A percentile compares a stretch with the other conserved stretches of the same genome.
Conservation (phyloP, 1,140 invertebrate species). For the Drosophila watanabei region DNA sequence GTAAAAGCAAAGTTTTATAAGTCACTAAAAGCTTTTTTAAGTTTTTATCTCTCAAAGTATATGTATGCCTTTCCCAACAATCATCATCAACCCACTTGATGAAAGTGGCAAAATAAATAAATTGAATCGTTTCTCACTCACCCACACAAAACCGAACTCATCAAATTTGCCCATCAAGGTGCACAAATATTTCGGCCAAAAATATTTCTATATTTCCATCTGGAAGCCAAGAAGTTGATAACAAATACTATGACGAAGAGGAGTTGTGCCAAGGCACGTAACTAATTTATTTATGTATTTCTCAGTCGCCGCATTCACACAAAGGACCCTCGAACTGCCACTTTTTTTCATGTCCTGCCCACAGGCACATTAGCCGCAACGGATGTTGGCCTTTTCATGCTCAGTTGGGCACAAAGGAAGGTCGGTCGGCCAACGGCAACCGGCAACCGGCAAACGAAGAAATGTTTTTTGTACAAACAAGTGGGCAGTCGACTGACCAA, state of each 20-base stretch:
- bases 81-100: not conserved
- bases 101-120: conserved; percentile 10
- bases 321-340: conserved; percentile 50
- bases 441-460: conserved; percentile 13
- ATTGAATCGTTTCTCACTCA: conserved; percentile 14
- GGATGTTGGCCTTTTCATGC: conserved; percentile 82
- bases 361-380: conserved; percentile 79
- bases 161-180: conserved; percentile 45
- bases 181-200: conserved; percentile 25
- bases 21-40: not conserved
- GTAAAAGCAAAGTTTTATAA: not conserved
- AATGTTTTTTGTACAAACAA: conserved; percentile 54
- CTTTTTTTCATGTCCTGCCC: conserved; percentile 59
- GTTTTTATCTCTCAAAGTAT: too few species aligned
- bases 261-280: conserved; percentile 55
- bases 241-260: conserved; percentile 12
- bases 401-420: conserved; percentile 56
- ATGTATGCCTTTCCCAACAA: not conserved
- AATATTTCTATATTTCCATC: conserved; percentile 41
- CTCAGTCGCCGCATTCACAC: conserved; percentile 59
- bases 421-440: conserved; percentile 12
- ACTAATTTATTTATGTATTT: conserved; percentile 82
- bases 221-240: conserved; percentile 27
- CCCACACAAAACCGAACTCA: conserved; percentile 11
- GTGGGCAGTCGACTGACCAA: conserved; percentile 58